Conservation (phyloP, 2,888 invertebrate genomes). For the Diplazon laetatorius region DNA sequence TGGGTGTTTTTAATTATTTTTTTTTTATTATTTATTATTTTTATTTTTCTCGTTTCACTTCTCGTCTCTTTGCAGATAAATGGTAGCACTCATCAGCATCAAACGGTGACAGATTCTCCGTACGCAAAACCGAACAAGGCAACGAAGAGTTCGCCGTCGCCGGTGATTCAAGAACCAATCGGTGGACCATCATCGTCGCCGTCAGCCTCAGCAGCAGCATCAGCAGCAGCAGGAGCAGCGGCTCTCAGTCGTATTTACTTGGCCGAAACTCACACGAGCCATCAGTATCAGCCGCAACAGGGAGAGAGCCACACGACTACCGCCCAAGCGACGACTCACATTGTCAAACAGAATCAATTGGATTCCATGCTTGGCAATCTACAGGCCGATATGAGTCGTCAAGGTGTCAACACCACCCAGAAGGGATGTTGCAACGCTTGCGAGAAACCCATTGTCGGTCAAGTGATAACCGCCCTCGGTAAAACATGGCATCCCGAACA, state of each 20-base stretch:
- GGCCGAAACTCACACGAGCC: conserved; percentile 78
- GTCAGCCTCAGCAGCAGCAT: conserved; percentile 82
- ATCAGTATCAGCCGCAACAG: conserved; percentile 79
- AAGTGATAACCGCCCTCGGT: conserved; percentile 97
- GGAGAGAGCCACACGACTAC: conserved; percentile 82
- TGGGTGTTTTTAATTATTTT: too few relatives aligned
- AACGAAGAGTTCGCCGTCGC: conserved; percentile 83
- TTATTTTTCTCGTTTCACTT: too few relatives aligned
- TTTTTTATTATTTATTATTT: too few relatives aligned
- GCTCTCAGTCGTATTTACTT: conserved; percentile 79
- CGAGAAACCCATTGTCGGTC: conserved; percentile 98
- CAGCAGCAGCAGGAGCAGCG: conserved; percentile 82
- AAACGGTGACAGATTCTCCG: conserved; percentile 87
- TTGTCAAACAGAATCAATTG: conserved; percentile 88
- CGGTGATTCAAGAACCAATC: conserved; percentile 70
- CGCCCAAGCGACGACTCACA: conserved; percentile 81
- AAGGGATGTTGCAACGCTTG: conserved; percentile 99
- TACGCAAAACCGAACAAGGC: conserved; percentile 89
- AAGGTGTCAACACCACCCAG: conserved; percentile 99
- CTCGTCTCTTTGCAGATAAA: conserved; percentile 84
- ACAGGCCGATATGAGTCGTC: conserved; percentile 98
- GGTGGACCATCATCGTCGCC: conserved; percentile 75
- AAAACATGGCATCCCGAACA: conserved; percentile 99
- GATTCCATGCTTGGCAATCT: conserved; percentile 96
- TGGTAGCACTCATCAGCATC: conserved; percentile 86